Evolutionary conservation across 2,113 vertebrate genomes (phyloP), one percentile per base, ranked within the genome.

Genomic region (Zingel zingel): DNA sequence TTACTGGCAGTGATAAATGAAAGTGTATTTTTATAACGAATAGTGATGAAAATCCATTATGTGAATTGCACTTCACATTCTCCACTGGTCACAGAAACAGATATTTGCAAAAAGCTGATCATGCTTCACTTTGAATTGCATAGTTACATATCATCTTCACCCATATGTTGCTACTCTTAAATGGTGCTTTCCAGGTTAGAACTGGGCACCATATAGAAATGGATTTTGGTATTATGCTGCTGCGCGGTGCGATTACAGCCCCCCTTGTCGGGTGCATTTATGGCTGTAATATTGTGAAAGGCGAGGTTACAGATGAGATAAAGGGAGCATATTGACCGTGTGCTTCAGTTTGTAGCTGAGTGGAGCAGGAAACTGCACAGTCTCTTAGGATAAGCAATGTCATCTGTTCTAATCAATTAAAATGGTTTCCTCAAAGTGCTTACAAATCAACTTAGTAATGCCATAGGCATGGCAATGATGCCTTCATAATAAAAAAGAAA

Each of bases 51-150:
- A 83, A 75, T 82, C 69, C 81, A 89, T 90, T 85, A 86, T 53
- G 67, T 27, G 82, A 78, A 81, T 63, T 78, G 74, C 65, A 36
- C 81, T 81, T 77, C 72, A 61, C 64, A 65, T 85, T 79, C 54
- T 73, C 64, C 62, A 73, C 47, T 64, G 39, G 74, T 85, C 82
- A 74, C 62, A 58, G 54, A 83, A 79, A 85, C 33, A 39, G 9
- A 79, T 65, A 84, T 89, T 86, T 88, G 68, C 80, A 92, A 85
- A 77, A 77, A 47, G 77, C 53, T 76, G 64, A 83, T 83, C 70
- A 58, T 70, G 76, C 73, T 74, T 79, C 63, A 54, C 70, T 81
- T 51, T 83, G 74, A 90, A 85, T 79, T 62, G 54, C 69, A 25
- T 6, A 58, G 58, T 64, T 69, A 76, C 75, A 14, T 47, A 81